phyloP scores from a whole-genome alignment of 2,797 vertebrate genomes.

The Phalanger gymnotis region DNA sequence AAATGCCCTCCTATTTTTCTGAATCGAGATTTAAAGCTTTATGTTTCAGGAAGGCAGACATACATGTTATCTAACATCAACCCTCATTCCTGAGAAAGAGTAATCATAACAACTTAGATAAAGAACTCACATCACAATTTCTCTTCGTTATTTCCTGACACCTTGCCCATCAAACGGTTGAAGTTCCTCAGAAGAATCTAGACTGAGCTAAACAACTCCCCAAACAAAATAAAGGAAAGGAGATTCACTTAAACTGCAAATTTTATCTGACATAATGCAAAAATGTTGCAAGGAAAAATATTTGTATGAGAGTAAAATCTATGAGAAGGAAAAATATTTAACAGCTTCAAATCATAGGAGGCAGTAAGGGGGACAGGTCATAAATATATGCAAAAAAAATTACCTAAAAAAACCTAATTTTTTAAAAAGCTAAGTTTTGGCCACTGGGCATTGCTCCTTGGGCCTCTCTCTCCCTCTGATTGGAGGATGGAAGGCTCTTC shows the following conservation, averaged over 20 bases:
- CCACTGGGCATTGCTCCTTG: not conserved
- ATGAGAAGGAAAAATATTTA: constrained; percentile 55
- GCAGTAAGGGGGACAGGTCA: not conserved
- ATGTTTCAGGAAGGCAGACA: constrained; percentile 39
- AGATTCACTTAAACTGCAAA: constrained; percentile 70
- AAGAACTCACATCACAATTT: constrained; percentile 67
- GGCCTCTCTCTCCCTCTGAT: not conserved
- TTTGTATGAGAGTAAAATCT: constrained; percentile 72
- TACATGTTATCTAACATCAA: constrained; percentile 73
- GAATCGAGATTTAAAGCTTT: constrained; percentile 14
- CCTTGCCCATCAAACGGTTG: constrained; percentile 67
- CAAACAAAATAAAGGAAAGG: constrained; percentile 62
- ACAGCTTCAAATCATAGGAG: constrained; percentile 68
- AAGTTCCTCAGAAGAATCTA: constrained; percentile 76
- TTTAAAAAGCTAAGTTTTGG: not conserved
- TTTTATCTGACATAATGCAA: constrained; percentile 66
- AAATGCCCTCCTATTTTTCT: not conserved
- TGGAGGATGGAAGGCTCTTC: not conserved
- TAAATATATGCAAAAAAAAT: not conserved
- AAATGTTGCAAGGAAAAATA: constrained; percentile 75
- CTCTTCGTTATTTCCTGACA: constrained; percentile 69
- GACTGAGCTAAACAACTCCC: constrained; percentile 68
- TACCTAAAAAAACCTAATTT: not conserved
- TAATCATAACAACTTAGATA: constrained; percentile 67
- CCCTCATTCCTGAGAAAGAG: constrained; percentile 64